phyloP scores from a whole-genome alignment of 2,113 vertebrate species.

The Microcebus tavaratra region DNA sequence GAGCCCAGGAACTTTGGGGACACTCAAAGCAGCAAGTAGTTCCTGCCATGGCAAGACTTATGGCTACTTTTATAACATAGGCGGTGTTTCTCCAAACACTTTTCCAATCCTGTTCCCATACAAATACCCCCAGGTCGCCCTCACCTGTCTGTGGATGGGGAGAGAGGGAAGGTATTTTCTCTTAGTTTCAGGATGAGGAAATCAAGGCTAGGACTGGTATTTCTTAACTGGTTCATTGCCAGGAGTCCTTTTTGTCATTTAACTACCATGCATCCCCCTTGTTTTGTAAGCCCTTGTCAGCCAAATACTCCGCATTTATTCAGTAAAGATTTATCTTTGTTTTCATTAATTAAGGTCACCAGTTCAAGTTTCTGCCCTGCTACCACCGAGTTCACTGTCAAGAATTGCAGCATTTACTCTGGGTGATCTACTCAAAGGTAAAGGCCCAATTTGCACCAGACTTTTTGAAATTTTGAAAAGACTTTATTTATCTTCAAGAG shows the following conservation, averaged over 20 bases:
- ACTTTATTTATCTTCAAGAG: not conserved
- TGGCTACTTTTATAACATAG: accelerated
- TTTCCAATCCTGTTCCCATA: not conserved
- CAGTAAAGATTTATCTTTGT: not conserved
- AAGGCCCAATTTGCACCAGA: not conserved
- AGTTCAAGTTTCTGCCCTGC: not conserved
- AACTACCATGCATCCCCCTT: not conserved
- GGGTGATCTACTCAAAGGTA: not conserved
- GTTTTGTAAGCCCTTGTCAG: not conserved
- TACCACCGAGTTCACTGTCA: not conserved
- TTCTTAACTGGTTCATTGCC: not conserved
- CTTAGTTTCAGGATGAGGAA: not conserved
- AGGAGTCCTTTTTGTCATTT: not conserved
- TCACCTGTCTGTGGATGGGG: not conserved
- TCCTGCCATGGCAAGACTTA: not conserved
- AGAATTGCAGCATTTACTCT: not conserved
- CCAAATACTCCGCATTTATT: not conserved
- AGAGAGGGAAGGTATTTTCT: not conserved
- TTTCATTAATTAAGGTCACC: not conserved
- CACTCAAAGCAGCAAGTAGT: not conserved
- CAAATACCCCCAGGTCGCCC: not conserved
- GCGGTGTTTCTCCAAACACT: not conserved
- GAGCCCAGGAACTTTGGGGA: not conserved
- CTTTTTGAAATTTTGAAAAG: not conserved
- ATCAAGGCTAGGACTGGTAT: not conserved